A percentile compares a stretch with the other conserved stretches of the same genome.
phyloP scores from a whole-genome alignment of 2,113 vertebrate species.

The Centrocercus urophasianus region DNA sequence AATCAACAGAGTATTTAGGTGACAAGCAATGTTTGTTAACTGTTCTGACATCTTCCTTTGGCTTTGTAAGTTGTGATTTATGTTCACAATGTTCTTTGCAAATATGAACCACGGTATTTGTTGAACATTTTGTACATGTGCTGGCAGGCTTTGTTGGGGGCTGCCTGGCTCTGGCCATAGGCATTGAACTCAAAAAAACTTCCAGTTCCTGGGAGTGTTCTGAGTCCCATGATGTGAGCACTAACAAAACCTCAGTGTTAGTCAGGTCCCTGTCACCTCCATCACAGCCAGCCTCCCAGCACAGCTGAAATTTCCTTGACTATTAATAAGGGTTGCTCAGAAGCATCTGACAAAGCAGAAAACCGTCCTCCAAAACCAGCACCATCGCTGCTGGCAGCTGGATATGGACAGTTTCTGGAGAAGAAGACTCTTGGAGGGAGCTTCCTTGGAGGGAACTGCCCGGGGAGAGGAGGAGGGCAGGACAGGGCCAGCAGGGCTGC shows the following conservation, averaged over 20 bases:
- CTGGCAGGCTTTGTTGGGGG: neutral
- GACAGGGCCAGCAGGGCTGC: neutral
- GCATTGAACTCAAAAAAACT: neutral
- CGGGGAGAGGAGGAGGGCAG: neutral
- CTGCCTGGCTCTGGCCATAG: neutral
- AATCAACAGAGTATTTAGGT: neutral
- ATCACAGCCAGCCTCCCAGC: neutral
- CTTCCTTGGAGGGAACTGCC: neutral
- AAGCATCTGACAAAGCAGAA: neutral
- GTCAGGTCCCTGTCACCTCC: neutral
- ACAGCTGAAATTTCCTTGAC: neutral
- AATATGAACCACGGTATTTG: neutral
- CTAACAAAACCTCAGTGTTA: neutral
- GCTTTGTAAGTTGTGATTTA: neutral
- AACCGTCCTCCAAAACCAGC: neutral
- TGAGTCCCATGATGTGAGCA: neutral
- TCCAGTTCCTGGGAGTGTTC: neutral
- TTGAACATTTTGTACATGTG: neutral
- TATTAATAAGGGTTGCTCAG: neutral
- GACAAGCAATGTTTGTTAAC: neutral
- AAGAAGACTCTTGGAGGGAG: neutral
- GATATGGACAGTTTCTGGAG: neutral
- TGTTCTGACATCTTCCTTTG: slow-evolving; percentile 6
- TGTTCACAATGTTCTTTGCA: neutral
- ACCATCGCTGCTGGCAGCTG: neutral